Evolutionary conservation across 1,140 invertebrate species (phyloP).

Genomic region (Drosophila trapezifrons): DNA sequence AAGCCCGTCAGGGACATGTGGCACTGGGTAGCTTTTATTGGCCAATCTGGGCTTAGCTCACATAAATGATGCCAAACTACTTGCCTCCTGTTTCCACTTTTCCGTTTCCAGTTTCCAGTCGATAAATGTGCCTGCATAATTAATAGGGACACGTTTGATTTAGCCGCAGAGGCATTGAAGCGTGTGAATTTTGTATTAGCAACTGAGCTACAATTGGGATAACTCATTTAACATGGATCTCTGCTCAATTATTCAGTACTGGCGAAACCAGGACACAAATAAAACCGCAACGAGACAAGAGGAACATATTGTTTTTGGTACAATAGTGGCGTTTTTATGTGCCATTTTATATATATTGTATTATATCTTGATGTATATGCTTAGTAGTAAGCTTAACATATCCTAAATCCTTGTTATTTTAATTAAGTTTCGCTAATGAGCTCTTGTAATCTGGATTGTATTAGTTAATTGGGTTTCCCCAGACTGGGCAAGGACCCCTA

Average conservation of each 20-base stretch:
- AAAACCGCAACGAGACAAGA: constrained; percentile 6
- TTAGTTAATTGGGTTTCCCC: constrained; percentile 11
- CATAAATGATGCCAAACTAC: background rate
- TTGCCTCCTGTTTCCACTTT: constrained; percentile 8
- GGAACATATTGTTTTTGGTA: background rate
- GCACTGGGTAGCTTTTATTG: constrained; percentile 10
- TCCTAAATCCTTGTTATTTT: background rate
- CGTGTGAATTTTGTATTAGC: constrained; percentile 13
- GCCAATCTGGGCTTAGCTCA: constrained; percentile 2
- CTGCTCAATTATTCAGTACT: constrained; percentile 25
- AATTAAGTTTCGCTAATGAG: background rate
- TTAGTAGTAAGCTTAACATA: background rate
- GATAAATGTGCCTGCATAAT: constrained; percentile 40
- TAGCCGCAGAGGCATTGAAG: constrained; percentile 25
- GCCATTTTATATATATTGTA: background rate
- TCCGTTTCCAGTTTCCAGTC: constrained; percentile 9
- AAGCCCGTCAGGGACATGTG: constrained; percentile 42
- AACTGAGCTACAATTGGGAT: constrained; percentile 14
- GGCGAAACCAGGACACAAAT: background rate
- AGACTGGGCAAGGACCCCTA: background rate
- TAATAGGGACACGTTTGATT: constrained; percentile 37
- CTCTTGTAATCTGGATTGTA: no score
- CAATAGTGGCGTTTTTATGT: background rate
- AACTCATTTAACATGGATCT: constrained; percentile 17
- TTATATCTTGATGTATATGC: background rate